Percentiles rank a stretch among this genome's conserved stretches.
These are phyloP conservation scores for Lutraria lutraria DNA, from an alignment of 2,888 invertebrate genomes.

Conservation along the genomic window DNA sequence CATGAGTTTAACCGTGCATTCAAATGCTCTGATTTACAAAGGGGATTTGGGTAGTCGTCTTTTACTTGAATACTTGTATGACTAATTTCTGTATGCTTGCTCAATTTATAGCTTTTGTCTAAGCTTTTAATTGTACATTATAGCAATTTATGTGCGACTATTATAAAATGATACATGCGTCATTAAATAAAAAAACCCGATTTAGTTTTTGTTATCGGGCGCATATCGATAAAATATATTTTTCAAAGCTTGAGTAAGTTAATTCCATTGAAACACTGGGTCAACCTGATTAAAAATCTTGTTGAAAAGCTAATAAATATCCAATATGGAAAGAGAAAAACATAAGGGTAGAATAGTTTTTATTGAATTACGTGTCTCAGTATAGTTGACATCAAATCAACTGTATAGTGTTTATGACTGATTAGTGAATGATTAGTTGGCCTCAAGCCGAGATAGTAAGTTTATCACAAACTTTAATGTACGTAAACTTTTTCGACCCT, in stretches of 20 bases:
- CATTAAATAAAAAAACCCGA: neutral
- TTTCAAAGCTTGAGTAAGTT: neutral
- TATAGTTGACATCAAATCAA: neutral
- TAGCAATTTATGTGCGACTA: neutral
- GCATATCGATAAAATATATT: constrained; percentile 23
- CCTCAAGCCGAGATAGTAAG: neutral
- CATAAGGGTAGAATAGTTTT: neutral
- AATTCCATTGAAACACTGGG: neutral
- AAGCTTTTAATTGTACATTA: neutral
- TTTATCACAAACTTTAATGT: neutral
- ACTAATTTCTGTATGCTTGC: neutral
- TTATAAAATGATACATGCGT: neutral
- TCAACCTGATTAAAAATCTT: constrained; percentile 15
- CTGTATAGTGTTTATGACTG: neutral
- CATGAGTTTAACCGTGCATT: no score
- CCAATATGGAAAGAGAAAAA: neutral
- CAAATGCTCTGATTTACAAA: no score
- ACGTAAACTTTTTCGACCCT: no score
- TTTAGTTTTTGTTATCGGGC: neutral
- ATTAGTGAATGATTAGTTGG: neutral
- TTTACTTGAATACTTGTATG: neutral
- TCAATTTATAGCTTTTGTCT: neutral
- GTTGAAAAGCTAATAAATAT: neutral
- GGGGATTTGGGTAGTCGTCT: no score
- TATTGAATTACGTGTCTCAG: neutral